Conservation (phyloP, 2,888 invertebrate species). For the Idaea aversata region DNA sequence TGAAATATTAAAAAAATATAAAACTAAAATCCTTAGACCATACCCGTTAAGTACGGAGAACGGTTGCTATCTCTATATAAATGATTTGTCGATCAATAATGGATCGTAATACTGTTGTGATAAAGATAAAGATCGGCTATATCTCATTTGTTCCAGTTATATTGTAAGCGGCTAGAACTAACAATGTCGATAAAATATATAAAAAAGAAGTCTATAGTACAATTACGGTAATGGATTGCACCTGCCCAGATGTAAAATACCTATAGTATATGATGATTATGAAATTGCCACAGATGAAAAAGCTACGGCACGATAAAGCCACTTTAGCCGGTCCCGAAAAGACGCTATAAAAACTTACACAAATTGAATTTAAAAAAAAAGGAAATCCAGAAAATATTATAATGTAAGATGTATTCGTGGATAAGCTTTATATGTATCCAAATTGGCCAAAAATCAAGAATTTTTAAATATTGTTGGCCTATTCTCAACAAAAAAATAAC, state of each 20-base stretch:
- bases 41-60: background rate
- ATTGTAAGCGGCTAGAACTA: background rate
- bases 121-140: background rate
- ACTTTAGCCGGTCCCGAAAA: too few relatives aligned
- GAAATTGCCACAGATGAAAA: background rate
- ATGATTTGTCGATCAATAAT: conserved; percentile 1
- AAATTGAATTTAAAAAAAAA: too few relatives aligned
- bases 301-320: too few relatives aligned
- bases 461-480: too few relatives aligned
- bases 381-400: too few relatives aligned
- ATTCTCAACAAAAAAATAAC: conserved; percentile 6
- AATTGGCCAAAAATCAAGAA: too few relatives aligned
- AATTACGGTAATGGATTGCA: background rate
- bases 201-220: background rate
- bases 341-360: too few relatives aligned
- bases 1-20: background rate
- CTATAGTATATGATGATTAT: background rate
- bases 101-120: background rate
- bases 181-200: background rate
- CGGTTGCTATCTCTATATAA: background rate
- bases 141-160: background rate
- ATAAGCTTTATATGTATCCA: too few relatives aligned
- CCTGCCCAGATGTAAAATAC: background rate
- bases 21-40: background rate
- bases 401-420: too few relatives aligned